Percentiles rank a stretch among this genome's conserved stretches.
Evolutionary conservation across 2,888 invertebrate species (phyloP).

Genomic region (Rotaria sp.): DNA sequence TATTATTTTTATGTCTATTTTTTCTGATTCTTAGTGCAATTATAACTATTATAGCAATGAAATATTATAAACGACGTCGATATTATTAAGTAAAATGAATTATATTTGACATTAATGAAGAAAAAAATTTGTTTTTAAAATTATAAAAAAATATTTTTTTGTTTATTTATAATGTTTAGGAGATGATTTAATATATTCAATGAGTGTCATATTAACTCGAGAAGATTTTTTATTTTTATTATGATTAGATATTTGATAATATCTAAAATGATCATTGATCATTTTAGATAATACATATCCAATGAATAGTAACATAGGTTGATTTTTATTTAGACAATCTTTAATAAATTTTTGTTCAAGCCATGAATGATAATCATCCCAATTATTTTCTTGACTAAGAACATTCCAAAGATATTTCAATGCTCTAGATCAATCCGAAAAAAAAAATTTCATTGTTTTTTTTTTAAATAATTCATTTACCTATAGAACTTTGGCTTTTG

Average conservation of each 20-base stretch:
- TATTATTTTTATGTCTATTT: not conserved
- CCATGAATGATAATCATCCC: not conserved
- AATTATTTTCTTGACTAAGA: not conserved
- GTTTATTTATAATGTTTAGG: not conserved
- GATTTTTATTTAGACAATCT: not conserved
- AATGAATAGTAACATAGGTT: not conserved
- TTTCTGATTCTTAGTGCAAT: not conserved
- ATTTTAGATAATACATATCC: not conserved
- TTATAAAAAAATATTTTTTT: not conserved
- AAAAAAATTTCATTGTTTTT: no score
- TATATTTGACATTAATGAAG: no score
- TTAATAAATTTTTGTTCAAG: not conserved
- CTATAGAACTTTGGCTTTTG: not conserved
- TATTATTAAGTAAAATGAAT: no score
- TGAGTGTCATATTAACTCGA: not conserved
- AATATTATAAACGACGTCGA: no score
- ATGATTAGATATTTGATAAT: not conserved
- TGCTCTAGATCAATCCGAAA: not conserved
- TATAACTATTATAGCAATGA: no score
- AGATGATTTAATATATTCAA: not conserved
- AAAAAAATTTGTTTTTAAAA: no score
- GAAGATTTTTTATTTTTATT: not conserved
- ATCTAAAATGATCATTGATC: not conserved
- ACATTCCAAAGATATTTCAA: not conserved
- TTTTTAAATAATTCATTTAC: not conserved